Base-by-base conservation (phyloP, 53 echinoderm and acorn worm genomes). In the Echinarachnius parma region DNA sequence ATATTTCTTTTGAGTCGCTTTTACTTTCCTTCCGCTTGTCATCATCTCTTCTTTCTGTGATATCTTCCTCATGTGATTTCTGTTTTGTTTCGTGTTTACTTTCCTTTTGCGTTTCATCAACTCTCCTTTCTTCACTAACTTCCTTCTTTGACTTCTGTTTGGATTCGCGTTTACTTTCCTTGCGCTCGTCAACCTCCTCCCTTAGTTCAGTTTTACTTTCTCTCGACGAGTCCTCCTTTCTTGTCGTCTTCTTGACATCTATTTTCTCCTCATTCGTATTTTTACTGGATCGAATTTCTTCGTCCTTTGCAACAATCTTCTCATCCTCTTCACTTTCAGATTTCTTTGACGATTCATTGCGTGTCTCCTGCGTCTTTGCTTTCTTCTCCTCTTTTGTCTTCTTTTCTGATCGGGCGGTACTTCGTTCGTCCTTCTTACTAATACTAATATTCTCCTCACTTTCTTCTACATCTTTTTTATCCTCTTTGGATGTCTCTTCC, bases 11-110 rank as follows among this genome's bases (percentile, higher is more conserved):
- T 0, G 32, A 9, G 3, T 60, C 60, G 20, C 20, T 1, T 33
- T n/a, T 60, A 32, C 34, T 33, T 60, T 7, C 34, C 34, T 60
- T 60, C 32, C 28, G 60, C 31, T 33, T 60, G n/a, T 50, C 21
- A 9, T 60, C 34, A 4, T 32, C 31, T 33, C 21, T 60, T 19
- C 34, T 33, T 34, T 60, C 32, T 28, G 31, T 5, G 9, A 19
- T 33, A 21, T 9, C 34, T 14, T 54, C 52, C 8, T 10, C 52
- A 9, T 50, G 2, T 13, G 46, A 45, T 18, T 59, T 0, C 25
- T 26, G 28, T 21, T 60, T 34, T 60, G 27, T 34, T 60, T 35
- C 9, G 21, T 33, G 4, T 62, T 37, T 16, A 24, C 25, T 18
- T 36, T 20, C 21, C 19, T 33, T 30, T n/a, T 42, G 42, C 42